phyloP scores from a whole-genome alignment of 2,888 invertebrate genomes.

The Thymelicus sylvestris region DNA sequence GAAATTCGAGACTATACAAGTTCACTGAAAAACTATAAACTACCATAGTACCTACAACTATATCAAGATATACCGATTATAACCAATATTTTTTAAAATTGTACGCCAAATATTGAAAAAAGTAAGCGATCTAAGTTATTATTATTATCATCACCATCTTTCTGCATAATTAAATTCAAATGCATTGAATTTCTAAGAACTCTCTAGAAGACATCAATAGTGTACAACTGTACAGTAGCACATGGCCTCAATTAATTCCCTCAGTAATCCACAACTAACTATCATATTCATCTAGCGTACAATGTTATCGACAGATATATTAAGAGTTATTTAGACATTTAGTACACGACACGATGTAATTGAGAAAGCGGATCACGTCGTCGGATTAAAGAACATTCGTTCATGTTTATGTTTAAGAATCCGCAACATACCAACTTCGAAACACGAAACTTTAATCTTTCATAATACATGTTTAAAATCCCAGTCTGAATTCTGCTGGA shows the following conservation, averaged over 20 bases:
- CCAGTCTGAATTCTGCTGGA: not conserved
- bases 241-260: conserved; percentile 30
- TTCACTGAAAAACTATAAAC: not conserved
- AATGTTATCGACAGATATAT: conserved; percentile 25
- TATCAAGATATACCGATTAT: too few species aligned
- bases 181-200: not conserved
- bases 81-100: too few species aligned
- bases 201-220: conserved; percentile 6
- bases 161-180: not conserved
- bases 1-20: conserved; percentile 2
- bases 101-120: too few species aligned
- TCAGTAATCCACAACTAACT: conserved; percentile 28
- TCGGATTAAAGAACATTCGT: conserved; percentile 10
- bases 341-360: conserved; percentile 8
- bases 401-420: not conserved
- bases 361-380: conserved; percentile 16
- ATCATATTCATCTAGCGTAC: conserved; percentile 31
- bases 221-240: not conserved
- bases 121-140: too few species aligned
- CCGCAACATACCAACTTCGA: not conserved
- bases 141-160: not conserved
- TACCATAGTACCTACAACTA: too few species aligned
- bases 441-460: conserved; percentile 1
- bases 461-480: not conserved
- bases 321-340: conserved; percentile 26